Conservation (phyloP, 2,888 invertebrate genomes). For the Hydrotaea cyrtoneurina region DNA sequence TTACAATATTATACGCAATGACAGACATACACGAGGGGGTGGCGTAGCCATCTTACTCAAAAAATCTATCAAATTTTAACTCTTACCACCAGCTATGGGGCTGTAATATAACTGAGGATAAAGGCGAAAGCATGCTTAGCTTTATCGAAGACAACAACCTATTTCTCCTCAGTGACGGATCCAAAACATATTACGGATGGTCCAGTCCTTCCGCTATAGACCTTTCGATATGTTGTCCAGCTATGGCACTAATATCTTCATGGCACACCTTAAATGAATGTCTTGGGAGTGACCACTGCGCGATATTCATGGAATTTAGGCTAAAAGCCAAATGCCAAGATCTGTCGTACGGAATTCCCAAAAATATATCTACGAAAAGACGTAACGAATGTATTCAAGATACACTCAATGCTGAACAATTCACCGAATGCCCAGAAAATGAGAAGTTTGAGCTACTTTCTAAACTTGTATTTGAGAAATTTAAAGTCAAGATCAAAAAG, state of each 20-base stretch:
- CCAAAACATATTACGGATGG: background rate
- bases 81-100: too few species aligned
- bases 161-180: background rate
- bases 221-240: background rate
- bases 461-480: too few species aligned
- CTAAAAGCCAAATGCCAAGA: background rate
- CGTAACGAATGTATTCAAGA: too few species aligned
- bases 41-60: constrained; percentile 1
- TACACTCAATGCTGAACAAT: too few species aligned
- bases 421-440: too few species aligned
- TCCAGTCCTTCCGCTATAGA: background rate
- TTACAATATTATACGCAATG: background rate
- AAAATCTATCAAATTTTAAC: background rate
- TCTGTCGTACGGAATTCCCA: background rate
- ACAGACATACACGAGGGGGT: background rate
- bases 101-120: background rate
- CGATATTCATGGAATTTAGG: background rate
- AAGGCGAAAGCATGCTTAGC: background rate
- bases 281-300: background rate
- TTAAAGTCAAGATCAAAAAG: too few species aligned
- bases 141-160: background rate
- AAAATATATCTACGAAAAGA: background rate
- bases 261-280: background rate
- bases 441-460: too few species aligned
- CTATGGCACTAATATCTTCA: background rate